These are phyloP conservation scores for Montifringilla adamsi DNA, from an alignment of 2,113 vertebrate genomes.

Conservation along the genomic window DNA sequence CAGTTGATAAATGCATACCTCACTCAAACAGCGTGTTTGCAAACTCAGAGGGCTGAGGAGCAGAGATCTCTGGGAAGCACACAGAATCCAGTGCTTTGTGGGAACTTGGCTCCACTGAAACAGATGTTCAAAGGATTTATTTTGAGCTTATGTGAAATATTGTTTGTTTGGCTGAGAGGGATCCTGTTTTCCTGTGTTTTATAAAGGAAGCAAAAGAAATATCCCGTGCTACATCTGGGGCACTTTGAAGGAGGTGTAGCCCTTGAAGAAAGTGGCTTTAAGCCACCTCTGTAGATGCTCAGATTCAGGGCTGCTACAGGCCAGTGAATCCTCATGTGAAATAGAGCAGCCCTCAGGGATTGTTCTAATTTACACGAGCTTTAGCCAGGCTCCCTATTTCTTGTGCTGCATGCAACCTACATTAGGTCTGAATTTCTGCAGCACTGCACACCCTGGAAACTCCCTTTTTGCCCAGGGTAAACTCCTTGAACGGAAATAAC, in stretches of 20 bases:
- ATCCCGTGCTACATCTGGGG: not conserved
- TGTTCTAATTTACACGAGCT: slow-evolving; percentile 40
- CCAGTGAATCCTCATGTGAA: not conserved
- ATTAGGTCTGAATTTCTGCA: slow-evolving; percentile 36
- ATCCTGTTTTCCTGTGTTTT: not conserved
- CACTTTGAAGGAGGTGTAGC: not conserved
- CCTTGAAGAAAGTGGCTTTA: not conserved
- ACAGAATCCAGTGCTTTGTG: not conserved
- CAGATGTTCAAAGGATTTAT: not conserved
- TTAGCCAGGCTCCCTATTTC: slow-evolving; percentile 11
- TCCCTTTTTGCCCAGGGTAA: slow-evolving; percentile 46
- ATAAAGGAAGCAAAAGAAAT: not conserved
- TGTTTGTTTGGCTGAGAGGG: not conserved
- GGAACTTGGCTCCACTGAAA: not conserved
- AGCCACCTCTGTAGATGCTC: not conserved
- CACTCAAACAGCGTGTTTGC: not conserved
- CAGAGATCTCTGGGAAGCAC: not conserved
- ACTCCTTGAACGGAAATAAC: not conserved
- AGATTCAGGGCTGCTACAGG: slow-evolving; percentile 1
- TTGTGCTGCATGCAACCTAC: slow-evolving; percentile 5
- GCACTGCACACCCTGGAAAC: slow-evolving; percentile 25
- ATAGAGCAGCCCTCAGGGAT: slow-evolving; percentile 38
- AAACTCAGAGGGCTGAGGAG: not conserved
- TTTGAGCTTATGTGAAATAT: not conserved
- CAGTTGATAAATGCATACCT: not conserved